These are phyloP conservation scores for Drosophila novamexicana DNA, from an alignment of 1,140 invertebrate genomes.

Conservation along the genomic window DNA sequence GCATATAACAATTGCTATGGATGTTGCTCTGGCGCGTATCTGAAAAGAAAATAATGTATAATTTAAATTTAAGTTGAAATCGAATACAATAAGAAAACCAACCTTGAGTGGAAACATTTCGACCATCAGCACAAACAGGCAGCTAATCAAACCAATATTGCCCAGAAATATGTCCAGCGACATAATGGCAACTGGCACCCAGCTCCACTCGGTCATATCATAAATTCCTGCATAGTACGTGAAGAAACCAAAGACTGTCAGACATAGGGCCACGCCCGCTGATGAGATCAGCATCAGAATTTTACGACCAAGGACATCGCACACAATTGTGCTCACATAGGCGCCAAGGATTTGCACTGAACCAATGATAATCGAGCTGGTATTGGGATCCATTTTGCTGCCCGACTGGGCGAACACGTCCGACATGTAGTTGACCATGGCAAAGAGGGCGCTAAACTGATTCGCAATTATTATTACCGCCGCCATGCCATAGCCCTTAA, in stretches of 20 bases:
- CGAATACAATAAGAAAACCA: not conserved
- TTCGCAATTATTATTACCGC: constrained; percentile 57
- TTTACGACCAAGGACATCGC: constrained; percentile 61
- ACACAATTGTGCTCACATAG: constrained; percentile 55
- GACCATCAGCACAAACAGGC: constrained; percentile 70
- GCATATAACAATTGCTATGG: constrained; percentile 61
- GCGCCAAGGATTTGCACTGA: constrained; percentile 84
- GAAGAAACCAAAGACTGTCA: constrained; percentile 52
- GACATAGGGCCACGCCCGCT: constrained; percentile 50
- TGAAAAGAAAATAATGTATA: constrained; percentile 27
- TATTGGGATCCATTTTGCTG: constrained; percentile 85
- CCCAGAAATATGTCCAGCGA: constrained; percentile 73
- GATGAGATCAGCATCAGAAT: constrained; percentile 60
- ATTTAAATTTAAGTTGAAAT: not conserved
- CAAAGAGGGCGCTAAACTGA: constrained; percentile 64
- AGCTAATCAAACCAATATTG: constrained; percentile 68
- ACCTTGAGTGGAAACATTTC: constrained; percentile 78
- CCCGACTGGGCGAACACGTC: constrained; percentile 88
- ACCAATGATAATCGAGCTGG: constrained; percentile 85
- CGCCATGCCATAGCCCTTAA: constrained; percentile 52
- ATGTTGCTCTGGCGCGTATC: constrained; percentile 71
- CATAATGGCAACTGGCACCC: constrained; percentile 68
- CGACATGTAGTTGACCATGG: constrained; percentile 73
- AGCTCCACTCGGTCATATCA: constrained; percentile 57
- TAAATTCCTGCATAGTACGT: constrained; percentile 46